These are phyloP conservation scores for Pachyseris speciosa DNA, from an alignment of 64 coral and sea anemone genomes.

Conservation along the genomic window DNA sequence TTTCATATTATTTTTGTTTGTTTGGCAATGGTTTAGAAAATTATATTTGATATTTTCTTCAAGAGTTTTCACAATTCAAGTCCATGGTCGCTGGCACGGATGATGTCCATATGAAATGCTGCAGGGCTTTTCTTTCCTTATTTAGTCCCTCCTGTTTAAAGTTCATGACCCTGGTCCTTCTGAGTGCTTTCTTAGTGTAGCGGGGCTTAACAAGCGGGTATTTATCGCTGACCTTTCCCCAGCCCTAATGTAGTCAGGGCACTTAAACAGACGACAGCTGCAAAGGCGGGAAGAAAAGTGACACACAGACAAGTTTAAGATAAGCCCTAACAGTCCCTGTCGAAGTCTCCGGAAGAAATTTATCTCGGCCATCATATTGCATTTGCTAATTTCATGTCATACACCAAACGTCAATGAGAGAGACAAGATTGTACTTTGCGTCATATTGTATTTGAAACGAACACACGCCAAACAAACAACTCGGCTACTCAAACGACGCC, in stretches of 20 bases:
- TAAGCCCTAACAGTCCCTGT: neutral
- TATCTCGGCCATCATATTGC: neutral
- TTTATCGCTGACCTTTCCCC: neutral
- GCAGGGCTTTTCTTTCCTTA: too few species aligned
- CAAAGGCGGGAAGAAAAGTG: neutral
- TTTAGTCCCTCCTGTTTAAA: too few species aligned
- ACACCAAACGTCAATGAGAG: neutral
- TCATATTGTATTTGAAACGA: conserved; percentile 20
- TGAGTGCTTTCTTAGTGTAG: neutral
- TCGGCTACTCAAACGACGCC: neutral
- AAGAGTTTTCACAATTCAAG: too few species aligned
- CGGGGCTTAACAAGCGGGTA: neutral
- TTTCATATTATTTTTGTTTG: too few species aligned
- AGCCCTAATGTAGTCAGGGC: neutral
- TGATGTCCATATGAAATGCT: too few species aligned
- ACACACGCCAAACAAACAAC: neutral
- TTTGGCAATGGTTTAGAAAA: too few species aligned
- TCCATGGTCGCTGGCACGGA: too few species aligned
- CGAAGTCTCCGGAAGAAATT: conserved; percentile 26
- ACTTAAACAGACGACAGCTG: conserved; percentile 15
- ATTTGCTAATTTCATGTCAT: neutral
- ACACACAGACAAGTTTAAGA: neutral
- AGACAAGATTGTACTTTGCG: neutral
- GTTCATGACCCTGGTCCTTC: neutral
- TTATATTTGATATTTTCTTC: too few species aligned